A percentile compares a stretch with the other conserved stretches of the same genome.
phyloP scores from a whole-genome alignment of 2,113 vertebrate species.

The Corvus cornix region DNA sequence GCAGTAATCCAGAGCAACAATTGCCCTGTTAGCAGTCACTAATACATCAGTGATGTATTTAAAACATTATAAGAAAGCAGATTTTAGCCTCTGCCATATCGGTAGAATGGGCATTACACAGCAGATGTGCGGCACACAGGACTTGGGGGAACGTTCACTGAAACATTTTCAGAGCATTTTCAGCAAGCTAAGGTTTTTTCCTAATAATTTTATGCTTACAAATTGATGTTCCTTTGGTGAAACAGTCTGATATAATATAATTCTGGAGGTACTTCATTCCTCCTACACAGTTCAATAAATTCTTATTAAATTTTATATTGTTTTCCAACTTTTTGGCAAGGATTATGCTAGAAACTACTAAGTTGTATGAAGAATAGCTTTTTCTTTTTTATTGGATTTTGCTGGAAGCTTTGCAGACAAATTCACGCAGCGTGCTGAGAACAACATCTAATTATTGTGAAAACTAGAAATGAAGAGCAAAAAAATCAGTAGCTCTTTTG shows the following conservation, averaged over 20 bases:
- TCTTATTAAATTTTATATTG: not conserved
- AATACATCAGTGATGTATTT: not conserved
- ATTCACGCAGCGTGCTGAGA: not conserved
- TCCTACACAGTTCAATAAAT: not conserved
- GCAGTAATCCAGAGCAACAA: accelerated
- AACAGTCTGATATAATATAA: not conserved
- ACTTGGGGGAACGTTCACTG: not conserved
- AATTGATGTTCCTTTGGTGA: not conserved
- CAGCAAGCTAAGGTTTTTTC: not conserved
- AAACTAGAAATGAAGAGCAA: not conserved
- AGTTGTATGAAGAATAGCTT: not conserved
- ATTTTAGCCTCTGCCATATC: not conserved
- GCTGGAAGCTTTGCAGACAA: not conserved
- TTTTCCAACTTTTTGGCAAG: not conserved
- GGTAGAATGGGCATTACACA: not conserved
- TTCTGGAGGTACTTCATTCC: not conserved
- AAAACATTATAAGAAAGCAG: not conserved
- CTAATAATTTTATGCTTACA: not conserved
- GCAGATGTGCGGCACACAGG: not conserved
- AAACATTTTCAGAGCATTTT: not conserved
- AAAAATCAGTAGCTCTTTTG: not conserved
- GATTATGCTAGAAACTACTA: not conserved
- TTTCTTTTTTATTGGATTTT: not conserved
- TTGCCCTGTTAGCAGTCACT: not conserved
- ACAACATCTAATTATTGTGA: not conserved